These are phyloP conservation scores for Ips typographus DNA, from an alignment of 1,140 invertebrate genomes.

Conservation along the genomic window DNA sequence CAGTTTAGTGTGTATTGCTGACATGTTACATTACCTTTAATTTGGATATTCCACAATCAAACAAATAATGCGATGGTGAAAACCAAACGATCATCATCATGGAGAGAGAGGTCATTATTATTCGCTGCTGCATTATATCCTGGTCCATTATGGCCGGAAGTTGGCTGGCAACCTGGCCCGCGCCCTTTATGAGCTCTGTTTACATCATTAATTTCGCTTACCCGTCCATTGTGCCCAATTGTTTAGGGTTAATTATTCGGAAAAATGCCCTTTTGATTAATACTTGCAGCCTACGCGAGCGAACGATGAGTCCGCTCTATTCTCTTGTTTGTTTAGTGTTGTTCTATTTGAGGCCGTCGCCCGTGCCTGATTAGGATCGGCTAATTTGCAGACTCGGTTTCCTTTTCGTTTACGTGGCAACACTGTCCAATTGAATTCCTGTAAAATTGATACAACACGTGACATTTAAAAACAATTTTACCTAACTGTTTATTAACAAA, in stretches of 20 bases:
- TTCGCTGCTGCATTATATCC: constrained; percentile 29
- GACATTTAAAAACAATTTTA: no score
- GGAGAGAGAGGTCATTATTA: constrained; percentile 8
- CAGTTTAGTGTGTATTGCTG: no score
- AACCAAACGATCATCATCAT: not conserved
- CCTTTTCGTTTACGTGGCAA: no score
- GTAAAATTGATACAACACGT: no score
- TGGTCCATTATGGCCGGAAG: constrained; percentile 33
- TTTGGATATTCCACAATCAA: no score
- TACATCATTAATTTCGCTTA: constrained; percentile 35
- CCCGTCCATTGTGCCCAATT: constrained; percentile 24
- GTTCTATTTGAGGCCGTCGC: constrained; percentile 6
- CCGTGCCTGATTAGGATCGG: constrained; percentile 2
- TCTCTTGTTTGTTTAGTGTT: constrained; percentile 8
- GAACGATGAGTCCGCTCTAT: constrained; percentile 11
- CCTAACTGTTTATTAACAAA: no score
- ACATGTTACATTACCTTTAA: no score
- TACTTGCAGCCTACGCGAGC: constrained; percentile 1
- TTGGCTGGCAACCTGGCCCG: constrained; percentile 29
- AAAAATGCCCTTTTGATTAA: constrained; percentile 36
- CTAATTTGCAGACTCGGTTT: not conserved
- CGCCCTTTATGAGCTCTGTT: constrained; percentile 30
- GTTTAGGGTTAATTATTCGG: constrained; percentile 34
- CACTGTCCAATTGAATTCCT: no score
- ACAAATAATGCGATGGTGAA: no score